Evolutionary conservation across 2,113 vertebrate genomes (phyloP).

Genomic region (Monarcha castaneiventris): DNA sequence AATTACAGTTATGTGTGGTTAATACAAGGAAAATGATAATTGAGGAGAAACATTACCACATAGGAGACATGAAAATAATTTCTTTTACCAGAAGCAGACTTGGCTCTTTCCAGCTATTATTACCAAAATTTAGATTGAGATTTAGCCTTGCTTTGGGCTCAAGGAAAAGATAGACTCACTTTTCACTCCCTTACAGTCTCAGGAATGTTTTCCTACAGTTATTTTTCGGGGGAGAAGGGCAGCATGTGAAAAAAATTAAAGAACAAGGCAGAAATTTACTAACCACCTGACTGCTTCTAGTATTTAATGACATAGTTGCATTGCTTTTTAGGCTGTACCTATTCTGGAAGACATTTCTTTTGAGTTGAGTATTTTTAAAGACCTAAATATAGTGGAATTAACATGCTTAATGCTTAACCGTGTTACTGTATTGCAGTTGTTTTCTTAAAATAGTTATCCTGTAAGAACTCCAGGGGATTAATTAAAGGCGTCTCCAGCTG

Average conservation of each 20-base stretch:
- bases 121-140: not conserved
- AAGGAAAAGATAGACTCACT: not conserved
- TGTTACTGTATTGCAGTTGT: constrained; percentile 18
- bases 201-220: not conserved
- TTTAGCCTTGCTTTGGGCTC: not conserved
- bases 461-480: constrained; percentile 9
- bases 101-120: not conserved
- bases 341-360: not conserved
- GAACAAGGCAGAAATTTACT: not conserved
- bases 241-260: not conserved
- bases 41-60: not conserved
- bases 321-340: not conserved
- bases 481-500: constrained; percentile 49
- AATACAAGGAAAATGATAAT: not conserved
- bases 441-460: constrained; percentile 59
- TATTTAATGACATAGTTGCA: not conserved
- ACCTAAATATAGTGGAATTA: not conserved
- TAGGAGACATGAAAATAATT: not conserved
- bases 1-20: not conserved
- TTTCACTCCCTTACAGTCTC: not conserved
- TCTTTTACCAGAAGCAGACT: not conserved
- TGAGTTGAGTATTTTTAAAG: not conserved
- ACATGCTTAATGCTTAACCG: not conserved
- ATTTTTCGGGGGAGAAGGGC: not conserved
- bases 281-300: not conserved